phyloP scores from a whole-genome alignment of 2,888 invertebrate genomes.

The Terebella lapidaria region DNA sequence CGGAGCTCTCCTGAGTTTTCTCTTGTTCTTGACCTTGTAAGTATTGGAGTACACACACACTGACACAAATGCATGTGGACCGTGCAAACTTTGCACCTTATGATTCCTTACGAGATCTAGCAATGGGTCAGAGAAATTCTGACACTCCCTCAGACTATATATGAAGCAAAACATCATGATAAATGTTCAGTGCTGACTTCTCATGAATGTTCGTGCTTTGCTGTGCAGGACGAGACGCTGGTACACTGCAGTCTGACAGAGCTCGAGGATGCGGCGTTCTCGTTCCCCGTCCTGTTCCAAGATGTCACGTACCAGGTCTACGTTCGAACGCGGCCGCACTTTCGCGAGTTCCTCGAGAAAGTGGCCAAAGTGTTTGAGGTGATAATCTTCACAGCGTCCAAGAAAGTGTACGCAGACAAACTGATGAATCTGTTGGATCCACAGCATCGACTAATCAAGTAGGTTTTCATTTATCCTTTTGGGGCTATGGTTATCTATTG shows the following conservation, averaged over 20 bases:
- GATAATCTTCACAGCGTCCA: slow-evolving; percentile 91
- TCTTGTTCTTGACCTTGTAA: slow-evolving; percentile 72
- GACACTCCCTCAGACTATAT: no score
- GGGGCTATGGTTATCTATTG: neutral
- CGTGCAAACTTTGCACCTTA: no score
- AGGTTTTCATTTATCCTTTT: slow-evolving; percentile 32
- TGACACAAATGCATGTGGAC: no score
- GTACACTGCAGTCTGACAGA: slow-evolving; percentile 92
- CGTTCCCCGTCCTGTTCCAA: slow-evolving; percentile 87
- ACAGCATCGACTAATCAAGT: slow-evolving; percentile 80
- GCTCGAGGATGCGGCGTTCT: slow-evolving; percentile 84
- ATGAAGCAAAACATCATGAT: no score
- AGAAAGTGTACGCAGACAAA: slow-evolving; percentile 90
- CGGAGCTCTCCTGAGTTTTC: slow-evolving; percentile 85
- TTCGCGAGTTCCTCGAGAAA: slow-evolving; percentile 84
- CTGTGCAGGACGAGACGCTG: slow-evolving; percentile 79
- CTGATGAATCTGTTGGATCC: slow-evolving; percentile 88
- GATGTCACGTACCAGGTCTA: slow-evolving; percentile 73
- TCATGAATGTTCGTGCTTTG: no score
- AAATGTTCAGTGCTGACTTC: no score
- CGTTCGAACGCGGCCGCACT: slow-evolving; percentile 83
- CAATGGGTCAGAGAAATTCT: no score
- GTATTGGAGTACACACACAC: no score
- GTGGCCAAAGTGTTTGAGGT: slow-evolving; percentile 85
- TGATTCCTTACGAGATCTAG: no score